Conservation (phyloP, 2,797 vertebrate species). For the Premnoplex brunnescens region DNA sequence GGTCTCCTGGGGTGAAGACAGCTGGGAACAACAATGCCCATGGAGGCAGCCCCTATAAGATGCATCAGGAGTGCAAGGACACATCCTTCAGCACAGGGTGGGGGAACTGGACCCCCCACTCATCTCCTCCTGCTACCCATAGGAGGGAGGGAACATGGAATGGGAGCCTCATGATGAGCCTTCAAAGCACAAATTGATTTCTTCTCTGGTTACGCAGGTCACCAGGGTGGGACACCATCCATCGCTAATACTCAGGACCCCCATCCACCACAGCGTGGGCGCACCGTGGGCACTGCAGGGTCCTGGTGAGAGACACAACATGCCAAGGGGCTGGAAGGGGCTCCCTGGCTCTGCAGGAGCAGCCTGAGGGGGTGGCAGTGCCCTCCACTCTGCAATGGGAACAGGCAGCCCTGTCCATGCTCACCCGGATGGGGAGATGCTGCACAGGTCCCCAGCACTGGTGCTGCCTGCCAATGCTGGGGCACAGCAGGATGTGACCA, state of each 20-base stretch:
- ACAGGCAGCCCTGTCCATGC: neutral
- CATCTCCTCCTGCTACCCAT: neutral
- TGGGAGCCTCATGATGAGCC: neutral
- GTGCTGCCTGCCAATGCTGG: neutral
- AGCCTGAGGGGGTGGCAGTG: neutral
- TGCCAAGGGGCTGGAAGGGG: neutral
- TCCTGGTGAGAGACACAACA: fast-evolving
- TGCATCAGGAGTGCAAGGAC: neutral
- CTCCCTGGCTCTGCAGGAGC: neutral
- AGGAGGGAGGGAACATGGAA: neutral
- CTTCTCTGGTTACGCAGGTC: slow-evolving; percentile 14
- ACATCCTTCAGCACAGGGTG: neutral
- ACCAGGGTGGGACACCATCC: neutral
- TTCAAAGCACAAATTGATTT: slow-evolving; percentile 40
- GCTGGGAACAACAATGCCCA: neutral
- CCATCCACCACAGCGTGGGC: fast-evolving
- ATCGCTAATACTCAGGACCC: neutral
- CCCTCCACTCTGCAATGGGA: fast-evolving
- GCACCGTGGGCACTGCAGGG: fast-evolving
- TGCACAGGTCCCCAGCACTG: neutral
- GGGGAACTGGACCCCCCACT: neutral
- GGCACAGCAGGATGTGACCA: neutral
- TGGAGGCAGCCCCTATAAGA: neutral
- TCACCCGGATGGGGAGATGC: fast-evolving
- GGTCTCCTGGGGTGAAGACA: neutral